These are phyloP conservation scores for Pseudomyrmex dendroicus DNA, from an alignment of 1,140 invertebrate species.

Conservation along the genomic window DNA sequence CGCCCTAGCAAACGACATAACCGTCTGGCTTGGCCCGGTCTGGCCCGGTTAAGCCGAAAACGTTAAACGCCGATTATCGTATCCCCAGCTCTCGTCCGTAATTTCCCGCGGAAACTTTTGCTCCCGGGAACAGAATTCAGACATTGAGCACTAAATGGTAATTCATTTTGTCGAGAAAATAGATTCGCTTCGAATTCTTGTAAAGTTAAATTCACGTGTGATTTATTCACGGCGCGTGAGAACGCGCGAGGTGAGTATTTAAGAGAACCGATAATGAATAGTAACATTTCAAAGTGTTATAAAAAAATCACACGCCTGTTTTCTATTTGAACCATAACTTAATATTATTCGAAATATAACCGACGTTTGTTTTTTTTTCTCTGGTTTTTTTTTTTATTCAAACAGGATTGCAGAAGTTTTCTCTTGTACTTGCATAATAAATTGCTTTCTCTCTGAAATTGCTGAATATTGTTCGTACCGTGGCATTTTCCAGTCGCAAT, in stretches of 20 bases:
- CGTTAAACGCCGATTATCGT: constrained; percentile 76
- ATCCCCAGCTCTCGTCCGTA: constrained; percentile 51
- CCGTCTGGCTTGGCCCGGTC: constrained; percentile 22
- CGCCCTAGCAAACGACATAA: constrained; percentile 66
- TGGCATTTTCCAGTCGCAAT: constrained; percentile 44
- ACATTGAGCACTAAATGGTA: background rate
- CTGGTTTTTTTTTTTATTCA: background rate
- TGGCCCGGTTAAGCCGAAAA: constrained; percentile 66
- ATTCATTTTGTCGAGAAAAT: background rate
- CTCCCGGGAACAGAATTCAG: background rate
- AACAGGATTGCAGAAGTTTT: constrained; percentile 3
- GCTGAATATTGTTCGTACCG: constrained; percentile 41
- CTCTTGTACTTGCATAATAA: constrained; percentile 10
- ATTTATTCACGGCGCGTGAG: background rate
- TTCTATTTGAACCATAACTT: too few species aligned
- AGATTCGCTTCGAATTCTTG: background rate
- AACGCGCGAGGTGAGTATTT: background rate
- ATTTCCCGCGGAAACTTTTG: constrained; percentile 66
- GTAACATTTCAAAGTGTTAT: too few species aligned
- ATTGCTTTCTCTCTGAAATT: constrained; percentile 45
- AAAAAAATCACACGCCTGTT: too few species aligned
- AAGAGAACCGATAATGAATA: background rate
- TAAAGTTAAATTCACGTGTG: background rate
- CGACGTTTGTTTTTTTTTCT: too few species aligned
- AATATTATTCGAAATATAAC: too few species aligned